These are phyloP conservation scores for Clarias fuscus DNA, from an alignment of 2,797 vertebrate species.

Conservation along the genomic window DNA sequence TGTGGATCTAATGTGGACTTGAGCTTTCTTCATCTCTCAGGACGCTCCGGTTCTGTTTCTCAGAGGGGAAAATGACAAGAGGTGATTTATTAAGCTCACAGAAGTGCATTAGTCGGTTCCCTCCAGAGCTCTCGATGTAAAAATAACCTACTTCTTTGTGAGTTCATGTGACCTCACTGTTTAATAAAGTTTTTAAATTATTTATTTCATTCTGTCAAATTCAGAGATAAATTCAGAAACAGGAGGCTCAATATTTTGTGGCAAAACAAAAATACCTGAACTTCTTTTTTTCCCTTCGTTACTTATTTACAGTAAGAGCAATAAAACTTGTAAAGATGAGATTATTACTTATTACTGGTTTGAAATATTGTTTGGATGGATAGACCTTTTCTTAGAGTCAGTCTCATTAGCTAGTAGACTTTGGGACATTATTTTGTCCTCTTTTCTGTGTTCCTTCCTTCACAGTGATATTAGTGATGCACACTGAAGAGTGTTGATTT, in stretches of 20 bases:
- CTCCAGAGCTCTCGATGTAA: neutral
- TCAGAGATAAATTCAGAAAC: neutral
- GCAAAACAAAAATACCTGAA: neutral
- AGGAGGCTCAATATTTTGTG: neutral
- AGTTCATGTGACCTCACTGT: neutral
- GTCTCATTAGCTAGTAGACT: neutral
- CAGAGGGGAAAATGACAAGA: conserved; percentile 1
- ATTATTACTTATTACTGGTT: neutral
- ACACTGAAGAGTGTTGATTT: neutral
- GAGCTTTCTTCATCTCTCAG: neutral
- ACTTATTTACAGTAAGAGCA: neutral
- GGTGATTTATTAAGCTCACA: conserved; percentile 14
- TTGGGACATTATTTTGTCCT: neutral
- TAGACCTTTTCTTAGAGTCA: neutral
- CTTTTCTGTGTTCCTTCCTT: neutral
- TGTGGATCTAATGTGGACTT: neutral
- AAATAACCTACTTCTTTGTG: neutral
- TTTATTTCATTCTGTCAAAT: neutral
- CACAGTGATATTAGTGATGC: neutral
- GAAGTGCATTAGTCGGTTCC: neutral
- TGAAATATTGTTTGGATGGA: neutral
- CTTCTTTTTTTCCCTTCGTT: neutral
- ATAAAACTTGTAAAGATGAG: neutral
- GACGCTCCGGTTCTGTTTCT: neutral
- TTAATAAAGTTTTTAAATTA: neutral